Evolutionary conservation across 2,797 vertebrate species (phyloP).

Genomic region (Chaetodon trifasciatus): DNA sequence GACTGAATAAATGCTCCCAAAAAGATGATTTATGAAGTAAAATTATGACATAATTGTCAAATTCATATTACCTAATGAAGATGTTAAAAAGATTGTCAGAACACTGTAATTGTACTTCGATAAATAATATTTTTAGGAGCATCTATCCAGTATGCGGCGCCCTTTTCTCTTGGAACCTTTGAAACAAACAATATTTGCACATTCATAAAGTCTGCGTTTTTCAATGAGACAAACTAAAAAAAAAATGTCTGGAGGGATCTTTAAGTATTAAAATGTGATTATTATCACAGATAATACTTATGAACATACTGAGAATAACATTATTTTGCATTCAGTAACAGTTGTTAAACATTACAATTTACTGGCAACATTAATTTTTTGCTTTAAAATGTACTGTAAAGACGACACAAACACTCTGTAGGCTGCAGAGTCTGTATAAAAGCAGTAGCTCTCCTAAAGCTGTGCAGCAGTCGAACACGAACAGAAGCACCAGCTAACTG

Average conservation of each 20-base stretch:
- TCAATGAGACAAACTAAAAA: not conserved
- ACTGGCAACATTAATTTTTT: not conserved
- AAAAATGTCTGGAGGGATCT: no score
- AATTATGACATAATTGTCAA: not conserved
- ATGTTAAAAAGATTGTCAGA: not conserved
- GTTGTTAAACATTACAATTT: not conserved
- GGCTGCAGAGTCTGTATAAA: not conserved
- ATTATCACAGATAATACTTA: not conserved
- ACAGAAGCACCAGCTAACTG: constrained; percentile 8
- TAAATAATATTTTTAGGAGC: constrained; percentile 1
- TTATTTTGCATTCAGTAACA: not conserved
- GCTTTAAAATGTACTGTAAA: not conserved
- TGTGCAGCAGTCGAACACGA: constrained; percentile 7
- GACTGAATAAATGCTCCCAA: not conserved
- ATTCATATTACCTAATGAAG: not conserved
- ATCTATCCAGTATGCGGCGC: not conserved
- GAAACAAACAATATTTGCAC: constrained; percentile 1
- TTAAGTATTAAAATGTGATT: no score
- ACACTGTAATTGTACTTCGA: not conserved
- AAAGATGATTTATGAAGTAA: not conserved
- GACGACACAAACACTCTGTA: not conserved
- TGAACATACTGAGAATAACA: constrained; percentile 5
- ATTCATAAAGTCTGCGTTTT: not conserved
- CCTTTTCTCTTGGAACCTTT: not conserved
- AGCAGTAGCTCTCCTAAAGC: constrained; percentile 5